Conservation (phyloP, 2,113 vertebrate species). For the Ceyx cyanopectus region DNA sequence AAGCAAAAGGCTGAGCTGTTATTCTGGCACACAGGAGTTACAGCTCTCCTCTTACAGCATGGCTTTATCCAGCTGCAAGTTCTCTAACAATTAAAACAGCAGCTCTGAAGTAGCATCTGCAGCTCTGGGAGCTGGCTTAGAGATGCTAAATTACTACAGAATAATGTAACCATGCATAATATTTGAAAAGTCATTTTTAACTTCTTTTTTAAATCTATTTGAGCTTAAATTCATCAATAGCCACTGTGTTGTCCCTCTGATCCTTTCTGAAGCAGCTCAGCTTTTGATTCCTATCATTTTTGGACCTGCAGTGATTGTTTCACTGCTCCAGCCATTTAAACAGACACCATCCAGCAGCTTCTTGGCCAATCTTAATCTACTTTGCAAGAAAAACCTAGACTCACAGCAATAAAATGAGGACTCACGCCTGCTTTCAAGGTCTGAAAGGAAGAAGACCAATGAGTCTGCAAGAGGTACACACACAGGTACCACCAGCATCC, state of each 20-base stretch:
- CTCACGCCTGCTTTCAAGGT: not conserved
- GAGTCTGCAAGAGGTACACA: not conserved
- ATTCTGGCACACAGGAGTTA: not conserved
- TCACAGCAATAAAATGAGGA: not conserved
- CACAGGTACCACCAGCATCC: rapidly evolving
- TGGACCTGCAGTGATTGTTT: not conserved
- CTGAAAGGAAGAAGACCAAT: not conserved
- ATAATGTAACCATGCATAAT: not conserved
- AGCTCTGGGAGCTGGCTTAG: not conserved
- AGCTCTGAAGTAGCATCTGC: not conserved
- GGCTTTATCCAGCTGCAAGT: not conserved
- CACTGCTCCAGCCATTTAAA: not conserved
- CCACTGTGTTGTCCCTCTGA: not conserved
- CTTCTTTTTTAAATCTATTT: not conserved
- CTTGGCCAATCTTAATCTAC: not conserved
- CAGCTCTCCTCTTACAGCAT: not conserved
- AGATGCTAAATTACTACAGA: not conserved
- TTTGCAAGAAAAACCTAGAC: not conserved
- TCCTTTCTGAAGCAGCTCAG: not conserved
- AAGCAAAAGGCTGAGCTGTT: slow-evolving; percentile 8
- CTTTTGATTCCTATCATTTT: not conserved
- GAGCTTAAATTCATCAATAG: not conserved
- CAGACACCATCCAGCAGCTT: not conserved
- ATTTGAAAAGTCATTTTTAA: not conserved
- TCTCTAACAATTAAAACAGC: not conserved